Evolutionary conservation across 2,113 vertebrate genomes (phyloP).

Genomic region (Piprites chloris): DNA sequence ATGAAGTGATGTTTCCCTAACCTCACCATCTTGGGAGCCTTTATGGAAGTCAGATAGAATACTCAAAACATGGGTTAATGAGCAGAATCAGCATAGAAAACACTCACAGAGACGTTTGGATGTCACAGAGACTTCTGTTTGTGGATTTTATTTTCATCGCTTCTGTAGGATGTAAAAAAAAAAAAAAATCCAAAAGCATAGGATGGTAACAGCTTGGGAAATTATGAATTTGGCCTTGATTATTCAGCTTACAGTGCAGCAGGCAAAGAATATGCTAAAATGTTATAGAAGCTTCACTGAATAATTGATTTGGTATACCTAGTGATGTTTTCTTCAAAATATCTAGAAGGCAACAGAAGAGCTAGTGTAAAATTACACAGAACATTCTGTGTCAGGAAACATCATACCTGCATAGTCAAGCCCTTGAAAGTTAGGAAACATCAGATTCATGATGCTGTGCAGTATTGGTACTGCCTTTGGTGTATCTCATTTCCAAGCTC

Average conservation of each 20-base stretch:
- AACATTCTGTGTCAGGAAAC: background rate
- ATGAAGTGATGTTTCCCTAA: background rate
- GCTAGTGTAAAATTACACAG: background rate
- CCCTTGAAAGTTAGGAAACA: background rate
- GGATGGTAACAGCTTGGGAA: background rate
- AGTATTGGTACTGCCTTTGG: background rate
- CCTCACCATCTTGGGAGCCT: background rate
- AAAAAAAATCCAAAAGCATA: background rate
- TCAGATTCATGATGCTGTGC: background rate
- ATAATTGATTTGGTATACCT: background rate
- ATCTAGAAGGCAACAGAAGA: background rate
- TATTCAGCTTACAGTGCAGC: background rate
- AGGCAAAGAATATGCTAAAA: conserved; percentile 30
- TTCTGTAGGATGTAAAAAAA: background rate
- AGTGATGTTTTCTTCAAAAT: background rate
- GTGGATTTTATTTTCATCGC: background rate
- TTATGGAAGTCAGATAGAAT: background rate
- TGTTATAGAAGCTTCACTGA: background rate
- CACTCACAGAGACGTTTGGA: background rate
- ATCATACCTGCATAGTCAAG: background rate
- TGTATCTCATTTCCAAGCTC: background rate
- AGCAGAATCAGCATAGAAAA: background rate
- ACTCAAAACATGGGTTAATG: background rate
- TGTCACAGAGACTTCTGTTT: background rate
- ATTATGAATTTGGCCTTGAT: background rate